phyloP scores from a whole-genome alignment of 1,140 invertebrate genomes.

The Drosophila erecta region DNA sequence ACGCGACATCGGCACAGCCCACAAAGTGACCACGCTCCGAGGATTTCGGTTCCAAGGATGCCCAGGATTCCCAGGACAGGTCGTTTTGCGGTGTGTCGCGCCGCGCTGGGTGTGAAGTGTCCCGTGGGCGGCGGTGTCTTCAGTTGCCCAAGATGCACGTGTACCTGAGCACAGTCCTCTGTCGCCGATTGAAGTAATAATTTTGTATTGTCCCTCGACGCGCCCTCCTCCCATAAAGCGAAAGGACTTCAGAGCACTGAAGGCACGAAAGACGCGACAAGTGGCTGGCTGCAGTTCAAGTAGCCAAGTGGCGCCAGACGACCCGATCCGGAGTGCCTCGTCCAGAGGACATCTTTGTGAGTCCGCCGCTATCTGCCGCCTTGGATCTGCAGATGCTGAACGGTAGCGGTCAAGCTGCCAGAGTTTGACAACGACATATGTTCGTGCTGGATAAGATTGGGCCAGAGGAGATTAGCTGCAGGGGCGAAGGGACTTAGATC shows the following conservation, averaged over 20 bases:
- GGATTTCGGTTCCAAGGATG: not conserved
- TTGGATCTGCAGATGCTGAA: slow-evolving; percentile 45
- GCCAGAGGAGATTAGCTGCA: slow-evolving; percentile 5
- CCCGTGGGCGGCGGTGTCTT: slow-evolving; percentile 55
- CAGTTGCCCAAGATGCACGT: slow-evolving; percentile 54
- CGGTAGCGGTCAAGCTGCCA: slow-evolving; percentile 54
- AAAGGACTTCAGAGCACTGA: not conserved
- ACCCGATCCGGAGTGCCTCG: slow-evolving; percentile 1
- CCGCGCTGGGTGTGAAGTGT: slow-evolving; percentile 55
- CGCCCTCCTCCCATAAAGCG: slow-evolving; percentile 3
- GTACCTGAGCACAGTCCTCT: slow-evolving; percentile 26
- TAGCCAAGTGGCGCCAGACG: slow-evolving; percentile 56
- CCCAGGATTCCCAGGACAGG: slow-evolving; percentile 4
- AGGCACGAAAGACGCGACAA: slow-evolving; percentile 66
- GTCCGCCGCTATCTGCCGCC: slow-evolving; percentile 59
- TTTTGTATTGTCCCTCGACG: slow-evolving; percentile 61
- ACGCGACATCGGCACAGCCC: slow-evolving; percentile 45
- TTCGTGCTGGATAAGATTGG: slow-evolving; percentile 63
- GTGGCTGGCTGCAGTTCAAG: slow-evolving; percentile 51
- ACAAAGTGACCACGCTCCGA: slow-evolving; percentile 35
- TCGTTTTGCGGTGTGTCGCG: slow-evolving; percentile 51
- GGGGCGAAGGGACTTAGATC: not conserved
- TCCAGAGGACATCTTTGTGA: slow-evolving; percentile 43
- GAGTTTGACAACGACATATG: slow-evolving; percentile 59
- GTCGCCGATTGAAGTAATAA: slow-evolving; percentile 81